phyloP scores from a whole-genome alignment of 2,888 invertebrate species.

The Coleophora flavipennella region DNA sequence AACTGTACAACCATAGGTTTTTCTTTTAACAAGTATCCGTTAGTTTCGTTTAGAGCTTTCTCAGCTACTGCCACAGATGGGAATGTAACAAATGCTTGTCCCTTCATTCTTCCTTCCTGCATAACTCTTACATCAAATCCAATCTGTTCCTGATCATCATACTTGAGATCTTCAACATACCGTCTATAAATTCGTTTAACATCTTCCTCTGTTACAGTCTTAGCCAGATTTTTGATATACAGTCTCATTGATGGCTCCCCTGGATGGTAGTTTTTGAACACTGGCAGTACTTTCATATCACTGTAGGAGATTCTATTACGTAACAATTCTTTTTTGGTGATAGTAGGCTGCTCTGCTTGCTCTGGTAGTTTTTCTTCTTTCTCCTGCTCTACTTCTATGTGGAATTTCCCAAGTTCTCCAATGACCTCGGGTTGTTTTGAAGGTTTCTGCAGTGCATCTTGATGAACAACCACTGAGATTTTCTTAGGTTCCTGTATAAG shows the following conservation, averaged over 20 bases:
- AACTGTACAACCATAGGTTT: conserved; percentile 94
- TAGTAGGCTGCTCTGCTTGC: conserved; percentile 47
- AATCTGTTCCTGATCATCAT: conserved; percentile 47
- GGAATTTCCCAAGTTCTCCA: conserved; percentile 56
- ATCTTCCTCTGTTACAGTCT: conserved; percentile 82
- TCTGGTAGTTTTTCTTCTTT: conserved; percentile 18
- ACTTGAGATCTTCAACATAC: conserved; percentile 58
- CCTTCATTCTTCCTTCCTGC: conserved; percentile 97
- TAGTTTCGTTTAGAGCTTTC: conserved; percentile 85
- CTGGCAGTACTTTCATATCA: conserved; percentile 81
- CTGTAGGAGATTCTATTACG: conserved; percentile 78
- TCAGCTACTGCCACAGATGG: conserved; percentile 79
- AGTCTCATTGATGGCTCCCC: conserved; percentile 87
- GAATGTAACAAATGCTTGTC: conserved; percentile 93
- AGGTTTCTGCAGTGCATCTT: conserved; percentile 46
- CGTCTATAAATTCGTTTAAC: conserved; percentile 82
- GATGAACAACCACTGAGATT: conserved; percentile 53
- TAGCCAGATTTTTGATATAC: conserved; percentile 94
- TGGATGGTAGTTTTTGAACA: conserved; percentile 88
- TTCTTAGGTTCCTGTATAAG: conserved; percentile 51
- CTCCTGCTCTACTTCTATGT: conserved; percentile 37
- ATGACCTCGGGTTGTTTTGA: conserved; percentile 45
- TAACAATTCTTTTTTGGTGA: conserved; percentile 77
- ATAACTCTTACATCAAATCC: conserved; percentile 83
- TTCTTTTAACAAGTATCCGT: conserved; percentile 88